Evolutionary conservation across 2,113 vertebrate genomes (phyloP).

Genomic region (Bubo scandiacus): DNA sequence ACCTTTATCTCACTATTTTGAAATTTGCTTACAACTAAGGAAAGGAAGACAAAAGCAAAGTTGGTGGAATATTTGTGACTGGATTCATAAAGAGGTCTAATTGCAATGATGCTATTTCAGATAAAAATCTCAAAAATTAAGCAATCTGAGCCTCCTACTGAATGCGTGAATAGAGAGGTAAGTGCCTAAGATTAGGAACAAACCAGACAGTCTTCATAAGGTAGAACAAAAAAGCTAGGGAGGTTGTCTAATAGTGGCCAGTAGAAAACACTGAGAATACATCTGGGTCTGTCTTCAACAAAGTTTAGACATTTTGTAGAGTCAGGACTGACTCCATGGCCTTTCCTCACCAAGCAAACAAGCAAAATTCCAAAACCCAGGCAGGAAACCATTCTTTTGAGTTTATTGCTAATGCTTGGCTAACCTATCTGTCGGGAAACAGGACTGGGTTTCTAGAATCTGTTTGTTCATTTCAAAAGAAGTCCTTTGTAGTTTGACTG

Average conservation of each 20-base stretch:
- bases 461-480: neutral
- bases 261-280: neutral
- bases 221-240: neutral
- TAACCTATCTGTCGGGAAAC: neutral
- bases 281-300: neutral
- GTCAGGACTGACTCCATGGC: neutral
- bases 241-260: neutral
- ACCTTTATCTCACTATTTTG: neutral
- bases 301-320: neutral
- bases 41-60: neutral
- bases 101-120: neutral
- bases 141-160: neutral
- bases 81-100: neutral
- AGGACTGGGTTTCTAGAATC: neutral
- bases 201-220: neutral
- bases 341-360: neutral
- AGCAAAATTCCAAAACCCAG: neutral
- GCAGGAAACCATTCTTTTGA: neutral
- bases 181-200: neutral
- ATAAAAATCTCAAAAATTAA: neutral
- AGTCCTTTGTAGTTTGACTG: neutral
- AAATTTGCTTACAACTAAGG: neutral
- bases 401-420: neutral
- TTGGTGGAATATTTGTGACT: neutral
- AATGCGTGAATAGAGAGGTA: rapidly evolving